Conservation (phyloP, 2,113 vertebrate genomes). For the Alligator mississippiensis region DNA sequence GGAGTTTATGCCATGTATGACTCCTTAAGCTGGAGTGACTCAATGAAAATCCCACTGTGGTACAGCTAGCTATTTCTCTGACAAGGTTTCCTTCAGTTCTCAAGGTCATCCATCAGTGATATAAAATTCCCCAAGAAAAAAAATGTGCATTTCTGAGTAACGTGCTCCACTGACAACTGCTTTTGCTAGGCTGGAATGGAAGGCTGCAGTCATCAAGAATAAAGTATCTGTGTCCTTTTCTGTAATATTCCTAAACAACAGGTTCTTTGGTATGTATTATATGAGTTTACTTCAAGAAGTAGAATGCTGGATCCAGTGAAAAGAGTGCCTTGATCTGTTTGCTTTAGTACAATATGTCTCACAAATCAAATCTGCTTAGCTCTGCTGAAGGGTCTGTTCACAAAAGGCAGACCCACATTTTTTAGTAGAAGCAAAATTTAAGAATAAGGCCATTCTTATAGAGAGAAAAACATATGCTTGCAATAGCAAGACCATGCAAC, state of each 20-base stretch:
- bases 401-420: not conserved
- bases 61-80: not conserved
- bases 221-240: not conserved
- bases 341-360: not conserved
- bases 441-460: not conserved
- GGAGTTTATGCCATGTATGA: not conserved
- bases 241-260: constrained; percentile 2
- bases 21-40: not conserved
- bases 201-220: not conserved
- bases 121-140: not conserved
- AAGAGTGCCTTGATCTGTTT: not conserved
- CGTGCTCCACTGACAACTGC: not conserved
- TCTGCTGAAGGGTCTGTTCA: not conserved
- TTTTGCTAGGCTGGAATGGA: not conserved
- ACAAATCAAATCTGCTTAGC: not conserved
- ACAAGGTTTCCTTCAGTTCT: not conserved
- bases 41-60: not conserved
- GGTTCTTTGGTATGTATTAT: not conserved
- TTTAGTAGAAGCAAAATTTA: not conserved
- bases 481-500: not conserved
- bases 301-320: not conserved
- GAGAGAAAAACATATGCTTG: not conserved
- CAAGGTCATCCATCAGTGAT: not conserved
- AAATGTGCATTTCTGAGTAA: not conserved
- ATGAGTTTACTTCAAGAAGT: not conserved